These are phyloP conservation scores for Thryonomys swinderianus DNA, from an alignment of 2,113 vertebrate genomes.

Conservation along the genomic window DNA sequence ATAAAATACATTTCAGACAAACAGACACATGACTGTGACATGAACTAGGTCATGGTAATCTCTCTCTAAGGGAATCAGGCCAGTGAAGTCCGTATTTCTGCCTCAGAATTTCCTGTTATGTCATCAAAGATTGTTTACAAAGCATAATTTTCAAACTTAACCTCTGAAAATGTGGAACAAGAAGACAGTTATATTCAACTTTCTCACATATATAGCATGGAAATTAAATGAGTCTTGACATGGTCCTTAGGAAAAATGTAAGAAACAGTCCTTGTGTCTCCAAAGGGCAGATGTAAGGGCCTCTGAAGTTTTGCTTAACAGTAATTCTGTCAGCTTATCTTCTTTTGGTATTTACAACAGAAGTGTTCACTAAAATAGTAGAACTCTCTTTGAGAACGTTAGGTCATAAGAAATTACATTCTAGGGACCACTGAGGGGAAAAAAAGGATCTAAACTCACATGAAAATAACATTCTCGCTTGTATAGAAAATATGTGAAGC, in stretches of 20 bases:
- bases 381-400: constrained; percentile 2
- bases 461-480: constrained; percentile 42
- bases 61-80: background rate
- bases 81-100: background rate
- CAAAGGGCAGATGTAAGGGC: background rate
- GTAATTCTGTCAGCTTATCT: constrained; percentile 28
- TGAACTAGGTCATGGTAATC: background rate
- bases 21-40: constrained; percentile 16
- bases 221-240: background rate
- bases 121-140: constrained; percentile 15
- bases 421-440: background rate
- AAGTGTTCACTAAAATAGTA: background rate
- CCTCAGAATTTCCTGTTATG: background rate
- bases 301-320: constrained; percentile 50
- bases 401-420: constrained; percentile 2
- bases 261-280: background rate
- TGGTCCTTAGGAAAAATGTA: constrained; percentile 40
- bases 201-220: background rate
- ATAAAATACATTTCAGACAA: constrained; percentile 42
- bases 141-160: constrained; percentile 37
- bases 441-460: background rate
- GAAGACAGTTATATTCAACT: constrained; percentile 9
- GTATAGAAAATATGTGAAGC: background rate
- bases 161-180: constrained; percentile 8
- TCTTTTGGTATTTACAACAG: constrained; percentile 32